These are phyloP conservation scores for Micromesistius poutassou DNA, from an alignment of 2,797 vertebrate species.

Conservation along the genomic window DNA sequence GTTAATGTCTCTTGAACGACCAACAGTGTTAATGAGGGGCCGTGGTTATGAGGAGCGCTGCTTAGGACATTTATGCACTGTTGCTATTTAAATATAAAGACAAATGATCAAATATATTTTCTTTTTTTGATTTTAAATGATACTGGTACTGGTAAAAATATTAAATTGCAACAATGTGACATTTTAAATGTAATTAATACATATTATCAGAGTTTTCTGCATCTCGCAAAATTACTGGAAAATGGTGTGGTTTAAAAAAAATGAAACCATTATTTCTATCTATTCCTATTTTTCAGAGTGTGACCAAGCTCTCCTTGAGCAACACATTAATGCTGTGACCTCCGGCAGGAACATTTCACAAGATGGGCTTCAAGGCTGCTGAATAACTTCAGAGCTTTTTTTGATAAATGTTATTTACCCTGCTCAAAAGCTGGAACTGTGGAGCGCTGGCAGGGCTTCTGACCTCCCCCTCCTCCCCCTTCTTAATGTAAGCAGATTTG, in stretches of 20 bases:
- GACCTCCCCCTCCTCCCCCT: no score
- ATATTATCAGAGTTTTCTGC: no score
- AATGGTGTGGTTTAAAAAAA: not conserved
- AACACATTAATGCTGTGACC: not conserved
- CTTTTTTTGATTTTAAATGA: no score
- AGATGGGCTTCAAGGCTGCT: not conserved
- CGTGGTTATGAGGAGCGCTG: not conserved
- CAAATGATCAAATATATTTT: no score
- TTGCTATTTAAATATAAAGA: no score
- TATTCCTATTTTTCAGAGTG: not conserved
- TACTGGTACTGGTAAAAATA: no score
- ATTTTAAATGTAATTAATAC: no score
- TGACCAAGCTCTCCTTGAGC: not conserved
- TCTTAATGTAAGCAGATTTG: not conserved
- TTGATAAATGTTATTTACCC: not conserved
- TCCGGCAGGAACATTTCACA: not conserved
- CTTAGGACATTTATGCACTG: not conserved
- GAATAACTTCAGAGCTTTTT: not conserved
- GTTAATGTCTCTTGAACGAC: not conserved
- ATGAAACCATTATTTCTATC: not conserved
- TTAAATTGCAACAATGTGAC: no score
- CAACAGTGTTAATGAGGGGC: not conserved
- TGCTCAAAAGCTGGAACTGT: not conserved
- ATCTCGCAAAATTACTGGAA: not conserved
- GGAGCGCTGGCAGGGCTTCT: not conserved